phyloP scores from a whole-genome alignment of 2,888 invertebrate species.

The Lysandra bellargus region DNA sequence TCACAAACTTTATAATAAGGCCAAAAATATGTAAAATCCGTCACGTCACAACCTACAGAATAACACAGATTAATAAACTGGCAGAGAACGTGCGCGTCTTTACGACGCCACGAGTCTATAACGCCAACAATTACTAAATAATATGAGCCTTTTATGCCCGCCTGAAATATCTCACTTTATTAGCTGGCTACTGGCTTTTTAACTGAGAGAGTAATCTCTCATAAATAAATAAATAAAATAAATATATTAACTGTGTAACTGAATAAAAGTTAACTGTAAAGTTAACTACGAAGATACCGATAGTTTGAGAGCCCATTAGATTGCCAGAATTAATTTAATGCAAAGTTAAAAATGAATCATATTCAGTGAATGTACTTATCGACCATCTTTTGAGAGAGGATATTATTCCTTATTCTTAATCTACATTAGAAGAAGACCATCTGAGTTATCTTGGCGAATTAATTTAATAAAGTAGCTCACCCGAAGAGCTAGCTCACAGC shows the following conservation, averaged over 20 bases:
- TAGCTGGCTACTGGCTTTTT: constrained; percentile 15
- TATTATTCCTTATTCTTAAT: background rate
- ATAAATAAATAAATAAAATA: too few relatives aligned
- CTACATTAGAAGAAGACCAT: background rate
- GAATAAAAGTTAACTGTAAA: background rate
- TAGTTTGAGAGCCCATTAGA: background rate
- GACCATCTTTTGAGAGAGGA: background rate
- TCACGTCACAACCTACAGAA: background rate
- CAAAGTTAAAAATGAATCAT: background rate
- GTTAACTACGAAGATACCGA: background rate
- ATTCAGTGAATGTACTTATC: background rate
- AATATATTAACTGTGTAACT: too few relatives aligned
- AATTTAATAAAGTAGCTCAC: background rate
- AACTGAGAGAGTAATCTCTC: background rate
- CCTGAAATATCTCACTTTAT: constrained; percentile 3
- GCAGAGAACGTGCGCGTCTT: constrained; percentile 2
- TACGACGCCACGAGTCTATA: constrained; percentile 13
- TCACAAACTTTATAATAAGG: too few relatives aligned
- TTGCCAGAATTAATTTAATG: background rate
- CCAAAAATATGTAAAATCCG: constrained; percentile 1
- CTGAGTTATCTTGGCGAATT: background rate
- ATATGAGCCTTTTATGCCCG: constrained; percentile 13
- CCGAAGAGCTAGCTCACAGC: background rate
- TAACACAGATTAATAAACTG: background rate
- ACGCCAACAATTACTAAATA: constrained; percentile 15